Evolutionary conservation across 1,140 invertebrate species (phyloP), one percentile per base, ranked within the genome.

Genomic region (Drosophila azteca): DNA sequence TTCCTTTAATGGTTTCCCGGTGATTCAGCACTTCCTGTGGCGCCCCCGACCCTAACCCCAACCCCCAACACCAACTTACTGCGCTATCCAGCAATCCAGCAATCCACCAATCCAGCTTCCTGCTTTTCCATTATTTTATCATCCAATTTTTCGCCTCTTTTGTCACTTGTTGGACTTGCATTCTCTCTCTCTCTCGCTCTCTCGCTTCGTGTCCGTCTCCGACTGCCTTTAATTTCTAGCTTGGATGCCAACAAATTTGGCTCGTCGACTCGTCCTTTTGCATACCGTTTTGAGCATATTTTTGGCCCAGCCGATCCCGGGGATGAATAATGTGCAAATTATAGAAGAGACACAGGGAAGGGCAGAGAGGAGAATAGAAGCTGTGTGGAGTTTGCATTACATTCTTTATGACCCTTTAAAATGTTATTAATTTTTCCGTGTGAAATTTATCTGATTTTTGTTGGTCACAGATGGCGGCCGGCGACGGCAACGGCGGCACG

Each of bases 1-100:
- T 83, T 79, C 74, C 79, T 76, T 83, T 83, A 83, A 83, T 80
- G 79, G 79, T 77, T 80, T 83, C 80, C 79, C 79, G 79, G 79
- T 83, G 77, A 83, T 83, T 80, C 79, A 83, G 69, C 79, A 79
- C 77, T 73, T 80, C 68, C 79, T 61, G 45, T 39, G 11, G 11
- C 3, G 35, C 11, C 4, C 11, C 3, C 13, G 35, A 39, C 11
- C 35, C 35, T 11, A 39, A n/a, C n/a, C n/a, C 3, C 11, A 20
- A 20, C 17, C 17, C 17, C 17, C 17, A 0, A 20, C 17, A 0
- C 11, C 3, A 39, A 13, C 11, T 39, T 4, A 39, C 35, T 39
- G 11, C 35, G 11, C 35, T 39, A 1, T 39, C 11, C 35, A 1
- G 11, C 29, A 20, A 1, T 39, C 11, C 35, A 1, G 11, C 29